These are phyloP conservation scores for Teinopalpus imperialis DNA, from an alignment of 2,888 invertebrate species.

Conservation along the genomic window DNA sequence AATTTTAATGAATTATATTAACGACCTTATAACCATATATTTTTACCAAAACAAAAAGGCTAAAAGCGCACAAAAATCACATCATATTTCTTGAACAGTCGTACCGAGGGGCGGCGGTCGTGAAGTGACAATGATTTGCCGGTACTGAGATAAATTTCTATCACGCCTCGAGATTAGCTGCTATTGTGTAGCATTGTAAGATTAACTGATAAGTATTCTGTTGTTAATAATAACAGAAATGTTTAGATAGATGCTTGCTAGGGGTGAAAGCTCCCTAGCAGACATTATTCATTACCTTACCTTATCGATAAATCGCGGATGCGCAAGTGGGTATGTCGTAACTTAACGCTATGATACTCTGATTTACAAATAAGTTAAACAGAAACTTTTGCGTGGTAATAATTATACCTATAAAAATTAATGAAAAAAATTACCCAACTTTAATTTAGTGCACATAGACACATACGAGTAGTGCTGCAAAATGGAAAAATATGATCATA, in stretches of 20 bases:
- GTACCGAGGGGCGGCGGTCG: constrained; percentile 46
- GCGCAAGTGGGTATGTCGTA: constrained; percentile 11
- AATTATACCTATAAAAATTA: too few species aligned
- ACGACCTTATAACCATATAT: too few species aligned
- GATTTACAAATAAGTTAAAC: not conserved
- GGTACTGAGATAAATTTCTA: constrained; percentile 73
- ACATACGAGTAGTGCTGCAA: too few species aligned
- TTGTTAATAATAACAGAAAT: constrained; percentile 74
- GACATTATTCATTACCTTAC: constrained; percentile 56
- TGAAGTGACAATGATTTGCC: constrained; percentile 57
- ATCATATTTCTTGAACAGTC: constrained; percentile 43
- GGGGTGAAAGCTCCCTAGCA: constrained; percentile 43
- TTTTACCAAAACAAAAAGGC: constrained; percentile 3
- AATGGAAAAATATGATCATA: too few species aligned
- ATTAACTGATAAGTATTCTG: constrained; percentile 80
- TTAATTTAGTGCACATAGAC: too few species aligned
- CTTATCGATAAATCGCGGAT: constrained; percentile 33
- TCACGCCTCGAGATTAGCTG: constrained; percentile 75
- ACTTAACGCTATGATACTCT: not conserved
- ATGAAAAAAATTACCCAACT: too few species aligned
- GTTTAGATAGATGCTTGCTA: constrained; percentile 54
- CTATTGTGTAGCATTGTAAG: constrained; percentile 73
- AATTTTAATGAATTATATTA: too few species aligned
- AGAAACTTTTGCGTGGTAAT: too few species aligned
- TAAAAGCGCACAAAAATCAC: constrained; percentile 44